Evolutionary conservation across 1,140 invertebrate species (phyloP).

Genomic region (Apis florea): DNA sequence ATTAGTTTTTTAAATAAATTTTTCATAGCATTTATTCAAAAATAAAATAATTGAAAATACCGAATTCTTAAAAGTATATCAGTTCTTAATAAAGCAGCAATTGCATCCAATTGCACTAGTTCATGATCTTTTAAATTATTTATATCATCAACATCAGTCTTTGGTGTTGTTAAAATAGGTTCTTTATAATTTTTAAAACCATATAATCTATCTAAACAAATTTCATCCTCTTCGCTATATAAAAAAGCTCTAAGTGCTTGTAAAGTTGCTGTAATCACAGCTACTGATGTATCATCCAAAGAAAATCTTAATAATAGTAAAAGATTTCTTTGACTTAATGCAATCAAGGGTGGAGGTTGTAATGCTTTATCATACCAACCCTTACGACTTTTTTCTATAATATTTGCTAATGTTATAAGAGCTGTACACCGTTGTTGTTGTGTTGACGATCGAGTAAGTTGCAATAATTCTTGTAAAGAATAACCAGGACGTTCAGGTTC

Average conservation of each 20-base stretch:
- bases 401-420: conserved; percentile 88
- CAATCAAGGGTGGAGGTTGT: conserved; percentile 79
- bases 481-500: conserved; percentile 95
- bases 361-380: conserved; percentile 87
- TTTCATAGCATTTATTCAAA: neutral
- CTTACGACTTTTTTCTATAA: conserved; percentile 87
- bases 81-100: conserved; percentile 87
- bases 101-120: conserved; percentile 88
- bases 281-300: conserved; percentile 90
- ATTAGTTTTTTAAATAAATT: conserved; percentile 21
- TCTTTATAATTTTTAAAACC: conserved; percentile 82
- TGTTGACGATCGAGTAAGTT: conserved; percentile 85
- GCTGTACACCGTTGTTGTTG: conserved; percentile 90
- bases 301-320: conserved; percentile 91
- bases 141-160: conserved; percentile 84
- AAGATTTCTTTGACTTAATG: conserved; percentile 83
- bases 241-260: conserved; percentile 87
- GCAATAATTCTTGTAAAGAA: conserved; percentile 91
- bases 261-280: conserved; percentile 86
- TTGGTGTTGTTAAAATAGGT: conserved; percentile 81
- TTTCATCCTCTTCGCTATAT: conserved; percentile 89
- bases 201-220: conserved; percentile 85
- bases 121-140: conserved; percentile 91
- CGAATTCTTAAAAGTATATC: conserved; percentile 87
- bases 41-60: conserved; percentile 75